Evolutionary conservation across 2,888 invertebrate genomes (phyloP).

Genomic region (Acronicta aceris): DNA sequence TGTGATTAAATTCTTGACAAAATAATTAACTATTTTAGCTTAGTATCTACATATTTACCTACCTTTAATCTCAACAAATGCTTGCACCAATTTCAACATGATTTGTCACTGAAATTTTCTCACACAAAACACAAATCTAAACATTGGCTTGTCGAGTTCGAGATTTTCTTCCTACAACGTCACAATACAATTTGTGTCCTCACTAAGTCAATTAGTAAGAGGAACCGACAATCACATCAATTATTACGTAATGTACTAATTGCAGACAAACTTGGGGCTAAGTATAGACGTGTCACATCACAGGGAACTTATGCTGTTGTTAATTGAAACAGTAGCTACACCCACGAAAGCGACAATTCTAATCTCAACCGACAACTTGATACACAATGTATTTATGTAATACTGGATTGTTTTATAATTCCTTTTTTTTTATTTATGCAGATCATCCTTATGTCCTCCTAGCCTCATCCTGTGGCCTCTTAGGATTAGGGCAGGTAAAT

Average conservation of each 20-base stretch:
- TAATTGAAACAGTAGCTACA: slow-evolving; percentile 32
- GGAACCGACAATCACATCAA: slow-evolving; percentile 14
- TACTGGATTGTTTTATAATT: background rate
- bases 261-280: background rate
- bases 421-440: too few species aligned
- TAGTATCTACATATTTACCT: background rate
- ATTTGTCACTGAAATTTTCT: background rate
- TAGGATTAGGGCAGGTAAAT: too few species aligned
- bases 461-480: too few species aligned
- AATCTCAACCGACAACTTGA: slow-evolving; percentile 27
- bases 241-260: background rate
- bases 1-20: too few species aligned
- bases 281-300: slow-evolving; percentile 27
- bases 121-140: background rate
- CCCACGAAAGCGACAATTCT: slow-evolving; percentile 36
- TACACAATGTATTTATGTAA: background rate
- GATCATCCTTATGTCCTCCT: too few species aligned
- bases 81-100: slow-evolving; percentile 35
- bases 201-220: too few species aligned
- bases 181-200: background rate
- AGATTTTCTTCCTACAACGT: background rate
- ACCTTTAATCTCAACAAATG: slow-evolving; percentile 33
- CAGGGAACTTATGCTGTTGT: slow-evolving; percentile 17
- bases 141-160: background rate
- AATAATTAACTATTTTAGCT: too few species aligned